Base-by-base conservation (phyloP, 2,797 vertebrate species). In the Coilia nasus region DNA sequence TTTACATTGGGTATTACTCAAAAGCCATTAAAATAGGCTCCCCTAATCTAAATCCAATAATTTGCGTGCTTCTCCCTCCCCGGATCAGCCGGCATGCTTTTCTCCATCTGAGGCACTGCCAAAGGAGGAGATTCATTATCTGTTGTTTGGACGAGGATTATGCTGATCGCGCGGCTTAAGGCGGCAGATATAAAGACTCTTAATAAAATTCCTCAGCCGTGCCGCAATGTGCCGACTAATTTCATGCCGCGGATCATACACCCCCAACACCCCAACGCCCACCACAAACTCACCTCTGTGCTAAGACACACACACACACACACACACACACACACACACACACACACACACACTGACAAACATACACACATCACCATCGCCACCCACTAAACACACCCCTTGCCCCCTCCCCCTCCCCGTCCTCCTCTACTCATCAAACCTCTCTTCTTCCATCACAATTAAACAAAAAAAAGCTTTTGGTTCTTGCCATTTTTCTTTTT, bases 71-170 rank as follows among this genome's bases (percentile, higher is more conserved):
- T 91, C 91, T 90, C 90, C 89, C 89, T 90, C 88, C 87, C 88
- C 83, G 59, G 82, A 82, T 92, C 62, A 88, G 90, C 91, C 88
- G 92, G 92, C 87, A 85, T 92, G 91, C 89, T 89, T 91, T 81
- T 86, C 88, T 90, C 88, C 85, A 85, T 92, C 90, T 89, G 87
- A 88, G 91, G 89, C 88, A 85, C 86, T 46, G 85, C 90, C 87
- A 87, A 90, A 89, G 89, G 90, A 92, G 91, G 91, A 93, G 93
- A 95, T 96, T 95, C 93, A 94, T 95, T 94, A 95, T 95, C 94
- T 93, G 90, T 93, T 95, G 94, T 96, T 94, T 95, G 94, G 93
- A 93, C 88, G 90, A 88, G 95, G 94, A 95, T 96, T 95, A 96
- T 93, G 92, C 89, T 94, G 94, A 95, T 95, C 90, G 83, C 89